A percentile compares a stretch with the other conserved stretches of the same genome.
phyloP scores from a whole-genome alignment of 2,113 vertebrate species.

The Planiliza haematocheilus region DNA sequence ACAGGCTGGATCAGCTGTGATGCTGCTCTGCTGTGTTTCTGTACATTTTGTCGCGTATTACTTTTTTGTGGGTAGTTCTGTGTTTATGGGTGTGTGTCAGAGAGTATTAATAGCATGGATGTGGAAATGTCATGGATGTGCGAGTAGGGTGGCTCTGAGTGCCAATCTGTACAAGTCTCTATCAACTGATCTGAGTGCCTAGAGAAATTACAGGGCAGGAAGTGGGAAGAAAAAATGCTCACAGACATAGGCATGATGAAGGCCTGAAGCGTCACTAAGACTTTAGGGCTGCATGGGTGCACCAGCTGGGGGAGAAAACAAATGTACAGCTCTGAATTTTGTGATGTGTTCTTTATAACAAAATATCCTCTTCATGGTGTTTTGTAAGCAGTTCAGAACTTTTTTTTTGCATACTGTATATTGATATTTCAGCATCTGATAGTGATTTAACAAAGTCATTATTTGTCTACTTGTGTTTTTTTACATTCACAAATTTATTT shows the following conservation, averaged over 20 bases:
- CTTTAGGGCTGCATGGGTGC: conserved; percentile 11
- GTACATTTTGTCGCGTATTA: conserved; percentile 22
- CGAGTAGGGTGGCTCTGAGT: conserved; percentile 42
- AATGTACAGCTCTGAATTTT: too few relatives aligned
- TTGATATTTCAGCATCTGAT: too few relatives aligned
- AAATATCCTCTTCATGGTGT: too few relatives aligned
- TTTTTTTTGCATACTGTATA: too few relatives aligned
- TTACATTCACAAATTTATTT: too few relatives aligned
- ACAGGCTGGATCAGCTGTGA: conserved; percentile 42
- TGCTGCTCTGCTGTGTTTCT: conserved; percentile 31
- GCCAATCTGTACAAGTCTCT: conserved; percentile 54
- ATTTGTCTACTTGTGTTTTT: too few relatives aligned
- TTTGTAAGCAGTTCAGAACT: too few relatives aligned
- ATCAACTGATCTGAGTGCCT: conserved; percentile 66
- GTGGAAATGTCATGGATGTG: conserved; percentile 70
- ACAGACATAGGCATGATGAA: conserved; percentile 66
- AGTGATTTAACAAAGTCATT: too few relatives aligned
- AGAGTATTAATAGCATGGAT: conserved; percentile 53
- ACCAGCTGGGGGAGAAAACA: too few relatives aligned
- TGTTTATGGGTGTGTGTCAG: conserved; percentile 3
- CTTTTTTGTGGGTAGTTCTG: conserved; percentile 2
- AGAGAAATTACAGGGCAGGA: conserved; percentile 49
- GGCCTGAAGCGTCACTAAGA: conserved; percentile 31
- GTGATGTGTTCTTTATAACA: too few relatives aligned
- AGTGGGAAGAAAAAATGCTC: conserved; percentile 67